Base-by-base conservation (phyloP, 2,113 vertebrate species). In the Mormoops blainvillei region DNA sequence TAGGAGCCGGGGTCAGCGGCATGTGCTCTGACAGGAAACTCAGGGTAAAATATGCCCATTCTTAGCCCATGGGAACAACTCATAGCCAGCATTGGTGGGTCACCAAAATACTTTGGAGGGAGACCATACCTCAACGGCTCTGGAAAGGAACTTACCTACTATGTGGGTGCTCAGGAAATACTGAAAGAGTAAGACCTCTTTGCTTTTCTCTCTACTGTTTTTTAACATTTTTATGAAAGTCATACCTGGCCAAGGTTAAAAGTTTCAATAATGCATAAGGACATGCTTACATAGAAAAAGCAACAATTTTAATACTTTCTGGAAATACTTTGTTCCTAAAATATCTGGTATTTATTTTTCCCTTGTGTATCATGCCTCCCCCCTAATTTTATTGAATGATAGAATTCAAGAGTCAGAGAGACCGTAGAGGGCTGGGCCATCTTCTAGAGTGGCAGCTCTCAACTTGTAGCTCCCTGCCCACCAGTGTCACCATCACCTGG, bases 41-140 rank as follows among this genome's bases (percentile, higher is more conserved):
- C 10, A 43, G 31, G 20, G 28, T 20, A 6, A 84, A n/a, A 33
- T 38, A 4, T 4, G 33, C 61, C 58, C 33, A 6, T 15, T 67
- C 26, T 41, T 5, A 71, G 41, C 20, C 41, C 16, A 0, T 0
- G 5, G 11, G 85, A n/a, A 2, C 1, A 1, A 52, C 22, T 19
- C 20, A 0, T 8, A 26, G 50, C 76, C 26, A 50, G 5, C n/a
- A 18, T 7, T 15, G 38, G 20, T 24, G n/a, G 24, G 38, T 71
- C 14, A 3, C 61, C 68, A 11, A 7, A 38, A 28, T 45, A 31
- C 8, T 68, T 63, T 41, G 81, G 16, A 91, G 58, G 78, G 85
- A 20, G 41, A 54, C 41, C n/a, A 56, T 0, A 10, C 33, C 74
- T 68, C 7, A 50, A 52, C 45, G 33, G 3, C 78, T 77, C 13